Evolutionary conservation across 2,888 invertebrate genomes (phyloP).

Genomic region (Leucozona laternaria): DNA sequence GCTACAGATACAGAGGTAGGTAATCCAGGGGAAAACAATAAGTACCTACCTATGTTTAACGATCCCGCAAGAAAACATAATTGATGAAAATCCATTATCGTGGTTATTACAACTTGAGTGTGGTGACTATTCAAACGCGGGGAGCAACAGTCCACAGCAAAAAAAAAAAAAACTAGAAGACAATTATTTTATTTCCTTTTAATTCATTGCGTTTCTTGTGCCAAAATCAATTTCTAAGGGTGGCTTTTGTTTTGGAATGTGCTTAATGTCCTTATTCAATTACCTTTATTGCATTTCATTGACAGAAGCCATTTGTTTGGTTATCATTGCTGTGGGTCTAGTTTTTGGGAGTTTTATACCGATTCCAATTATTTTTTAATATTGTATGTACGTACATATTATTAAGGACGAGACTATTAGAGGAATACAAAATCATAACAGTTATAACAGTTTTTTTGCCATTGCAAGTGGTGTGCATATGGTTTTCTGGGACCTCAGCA

Average conservation of each 20-base stretch:
- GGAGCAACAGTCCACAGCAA: neutral
- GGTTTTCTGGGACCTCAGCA: too few species aligned
- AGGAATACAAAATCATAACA: too few species aligned
- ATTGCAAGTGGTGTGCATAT: too few species aligned
- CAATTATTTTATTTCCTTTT: conserved; percentile 61
- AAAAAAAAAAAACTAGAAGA: conserved; percentile 11
- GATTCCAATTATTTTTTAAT: too few species aligned
- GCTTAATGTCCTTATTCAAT: conserved; percentile 58
- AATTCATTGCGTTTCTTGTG: conserved; percentile 37
- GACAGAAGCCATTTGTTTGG: neutral
- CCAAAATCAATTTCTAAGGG: conserved; percentile 23
- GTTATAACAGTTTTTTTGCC: too few species aligned
- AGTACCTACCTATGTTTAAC: conserved; percentile 16
- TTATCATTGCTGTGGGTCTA: neutral
- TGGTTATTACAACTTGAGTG: conserved; percentile 50
- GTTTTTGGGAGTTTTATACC: neutral
- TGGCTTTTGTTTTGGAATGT: conserved; percentile 49
- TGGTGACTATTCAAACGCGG: neutral
- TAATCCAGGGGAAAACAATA: conserved; percentile 10
- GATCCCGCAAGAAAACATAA: conserved; percentile 40
- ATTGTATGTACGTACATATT: too few species aligned
- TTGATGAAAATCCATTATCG: conserved; percentile 64
- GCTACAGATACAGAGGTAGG: neutral
- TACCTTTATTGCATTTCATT: conserved; percentile 59
- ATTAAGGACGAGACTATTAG: too few species aligned